These are phyloP conservation scores for Eptesicus fuscus DNA, from an alignment of 2,113 vertebrate genomes.

Conservation along the genomic window DNA sequence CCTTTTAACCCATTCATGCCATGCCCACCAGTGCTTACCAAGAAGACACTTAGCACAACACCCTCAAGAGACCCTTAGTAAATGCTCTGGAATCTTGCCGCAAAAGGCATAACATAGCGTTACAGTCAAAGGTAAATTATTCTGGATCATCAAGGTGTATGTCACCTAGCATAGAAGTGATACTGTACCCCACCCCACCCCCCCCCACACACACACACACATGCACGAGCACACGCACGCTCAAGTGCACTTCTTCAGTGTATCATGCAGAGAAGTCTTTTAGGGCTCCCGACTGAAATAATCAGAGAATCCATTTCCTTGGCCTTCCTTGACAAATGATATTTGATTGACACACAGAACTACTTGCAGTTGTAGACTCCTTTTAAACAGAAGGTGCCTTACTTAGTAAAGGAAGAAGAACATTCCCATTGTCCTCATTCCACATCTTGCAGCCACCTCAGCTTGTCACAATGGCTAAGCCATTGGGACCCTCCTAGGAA, in stretches of 20 bases:
- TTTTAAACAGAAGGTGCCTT: neutral
- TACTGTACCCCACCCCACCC: too few species aligned
- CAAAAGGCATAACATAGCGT: neutral
- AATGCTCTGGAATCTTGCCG: neutral
- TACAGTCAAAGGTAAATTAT: neutral
- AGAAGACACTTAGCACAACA: neutral
- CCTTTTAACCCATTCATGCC: neutral
- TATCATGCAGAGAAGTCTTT: neutral
- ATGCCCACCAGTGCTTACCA: neutral
- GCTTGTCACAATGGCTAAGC: neutral
- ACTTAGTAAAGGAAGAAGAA: neutral
- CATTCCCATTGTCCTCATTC: neutral
- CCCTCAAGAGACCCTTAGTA: neutral
- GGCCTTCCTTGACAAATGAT: neutral
- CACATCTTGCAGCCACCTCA: neutral
- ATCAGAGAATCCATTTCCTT: neutral
- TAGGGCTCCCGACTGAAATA: neutral
- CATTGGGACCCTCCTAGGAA: neutral
- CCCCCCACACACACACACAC: too few species aligned
- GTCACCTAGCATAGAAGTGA: neutral
- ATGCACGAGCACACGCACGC: rapidly evolving
- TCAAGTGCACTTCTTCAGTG: neutral
- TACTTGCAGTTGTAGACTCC: neutral
- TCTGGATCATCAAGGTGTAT: neutral
- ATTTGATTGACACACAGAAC: neutral